Evolutionary conservation across 2,888 invertebrate genomes (phyloP).

Genomic region (Litoditis marina): DNA sequence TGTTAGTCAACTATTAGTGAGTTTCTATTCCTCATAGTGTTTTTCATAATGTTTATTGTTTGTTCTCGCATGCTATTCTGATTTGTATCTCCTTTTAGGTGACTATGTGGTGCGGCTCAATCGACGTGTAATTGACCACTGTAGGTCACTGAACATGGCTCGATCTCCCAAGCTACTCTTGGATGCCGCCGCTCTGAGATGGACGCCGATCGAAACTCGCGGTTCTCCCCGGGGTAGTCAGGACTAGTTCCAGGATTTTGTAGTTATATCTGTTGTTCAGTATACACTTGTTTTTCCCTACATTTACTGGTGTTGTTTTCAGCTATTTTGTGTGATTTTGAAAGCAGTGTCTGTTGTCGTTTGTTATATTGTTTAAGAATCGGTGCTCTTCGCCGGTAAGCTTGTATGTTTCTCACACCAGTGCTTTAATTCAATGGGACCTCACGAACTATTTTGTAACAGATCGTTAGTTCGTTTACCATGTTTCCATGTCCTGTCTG

Average conservation of each 20-base stretch:
- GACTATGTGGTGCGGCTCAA: conserved; percentile 17
- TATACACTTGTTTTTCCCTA: background rate
- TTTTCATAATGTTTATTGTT: too few species aligned
- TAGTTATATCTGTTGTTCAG: background rate
- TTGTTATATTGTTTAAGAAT: background rate
- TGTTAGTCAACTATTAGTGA: too few species aligned
- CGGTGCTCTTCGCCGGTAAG: background rate
- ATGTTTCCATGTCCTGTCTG: too few species aligned
- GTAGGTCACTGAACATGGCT: conserved; percentile 8
- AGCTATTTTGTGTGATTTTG: background rate
- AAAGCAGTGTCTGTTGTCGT: background rate
- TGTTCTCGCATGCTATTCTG: too few species aligned
- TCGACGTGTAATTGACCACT: conserved; percentile 17
- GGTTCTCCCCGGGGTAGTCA: background rate
- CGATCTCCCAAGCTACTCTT: conserved; percentile 12
- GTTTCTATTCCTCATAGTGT: too few species aligned
- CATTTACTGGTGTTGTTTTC: background rate
- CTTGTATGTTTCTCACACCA: too few species aligned
- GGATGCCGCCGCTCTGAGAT: conserved; percentile 3
- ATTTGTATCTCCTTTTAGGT: background rate
- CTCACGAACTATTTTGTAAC: too few species aligned
- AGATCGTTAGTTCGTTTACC: too few species aligned
- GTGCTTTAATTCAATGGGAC: too few species aligned
- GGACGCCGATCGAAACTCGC: conserved; percentile 6
- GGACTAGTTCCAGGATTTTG: background rate